phyloP scores from a whole-genome alignment of 2,113 vertebrate genomes.

The Clarias magur region DNA sequence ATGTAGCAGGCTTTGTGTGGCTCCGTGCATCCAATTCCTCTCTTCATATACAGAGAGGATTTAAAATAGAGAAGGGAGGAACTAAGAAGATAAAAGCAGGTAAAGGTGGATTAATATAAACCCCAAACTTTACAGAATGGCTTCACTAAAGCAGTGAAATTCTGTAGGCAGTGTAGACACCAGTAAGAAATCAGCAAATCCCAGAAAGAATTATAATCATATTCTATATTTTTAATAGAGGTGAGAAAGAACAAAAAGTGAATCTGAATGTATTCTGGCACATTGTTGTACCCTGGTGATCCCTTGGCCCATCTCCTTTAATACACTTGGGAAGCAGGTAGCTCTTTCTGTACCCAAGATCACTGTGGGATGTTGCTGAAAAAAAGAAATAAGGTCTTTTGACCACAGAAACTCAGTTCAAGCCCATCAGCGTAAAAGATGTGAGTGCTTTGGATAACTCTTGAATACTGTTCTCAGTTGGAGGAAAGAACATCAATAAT shows the following conservation, averaged over 20 bases:
- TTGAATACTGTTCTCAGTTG: conserved; percentile 23
- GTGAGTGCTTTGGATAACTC: conserved; percentile 22
- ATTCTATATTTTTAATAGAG: conserved; percentile 18
- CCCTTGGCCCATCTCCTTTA: neutral
- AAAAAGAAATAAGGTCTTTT: conserved; percentile 21
- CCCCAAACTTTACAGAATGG: conserved; percentile 5
- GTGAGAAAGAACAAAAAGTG: neutral
- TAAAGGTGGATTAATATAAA: neutral
- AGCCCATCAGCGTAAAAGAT: neutral
- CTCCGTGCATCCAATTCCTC: conserved; percentile 9
- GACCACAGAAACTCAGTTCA: conserved; percentile 19
- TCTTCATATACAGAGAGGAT: conserved; percentile 15
- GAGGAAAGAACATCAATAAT: conserved; percentile 41
- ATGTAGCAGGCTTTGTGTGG: conserved; percentile 18
- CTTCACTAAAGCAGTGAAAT: neutral
- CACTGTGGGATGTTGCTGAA: neutral
- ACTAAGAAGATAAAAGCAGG: conserved; percentile 34
- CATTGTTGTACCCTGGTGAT: neutral
- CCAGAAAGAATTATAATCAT: neutral
- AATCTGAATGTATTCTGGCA: neutral
- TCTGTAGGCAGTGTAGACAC: neutral
- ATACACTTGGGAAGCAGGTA: conserved; percentile 36
- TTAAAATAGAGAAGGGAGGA: conserved; percentile 3
- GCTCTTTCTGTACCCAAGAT: conserved; percentile 10
- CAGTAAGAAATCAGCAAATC: conserved; percentile 10